phyloP scores from a whole-genome alignment of 1,140 invertebrate genomes.

The Triops cancriformis region DNA sequence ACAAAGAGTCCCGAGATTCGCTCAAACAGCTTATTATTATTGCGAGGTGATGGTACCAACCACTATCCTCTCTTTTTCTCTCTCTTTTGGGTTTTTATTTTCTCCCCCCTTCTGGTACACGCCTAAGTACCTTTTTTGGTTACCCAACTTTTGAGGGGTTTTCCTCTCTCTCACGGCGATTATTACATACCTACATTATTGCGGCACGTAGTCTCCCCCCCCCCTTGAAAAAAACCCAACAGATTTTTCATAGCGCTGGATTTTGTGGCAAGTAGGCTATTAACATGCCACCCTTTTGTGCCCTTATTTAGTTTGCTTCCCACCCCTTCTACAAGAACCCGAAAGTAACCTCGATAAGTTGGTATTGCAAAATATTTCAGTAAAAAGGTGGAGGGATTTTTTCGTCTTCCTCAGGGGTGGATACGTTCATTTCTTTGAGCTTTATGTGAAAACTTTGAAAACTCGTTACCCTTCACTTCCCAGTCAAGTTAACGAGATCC shows the following conservation, averaged over 20 bases:
- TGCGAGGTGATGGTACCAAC: neutral
- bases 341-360: neutral
- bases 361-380: neutral
- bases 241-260: neutral
- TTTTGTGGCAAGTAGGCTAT: conserved; percentile 13
- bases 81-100: neutral
- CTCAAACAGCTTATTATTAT: conserved; percentile 14
- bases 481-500: neutral
- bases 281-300: neutral
- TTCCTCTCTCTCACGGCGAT: neutral
- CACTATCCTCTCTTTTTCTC: neutral
- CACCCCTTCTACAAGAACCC: neutral
- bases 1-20: neutral
- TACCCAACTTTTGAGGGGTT: neutral
- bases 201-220: neutral
- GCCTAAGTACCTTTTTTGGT: neutral
- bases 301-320: neutral
- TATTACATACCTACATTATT: conserved; percentile 2
- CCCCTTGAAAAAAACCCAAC: neutral
- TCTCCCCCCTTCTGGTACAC: neutral
- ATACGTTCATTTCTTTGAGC: neutral
- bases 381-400: neutral
- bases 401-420: neutral
- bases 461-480: conserved; percentile 4
- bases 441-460: neutral